Evolutionary conservation across 2,797 vertebrate genomes (phyloP).

Genomic region (Bufotes viridis): DNA sequence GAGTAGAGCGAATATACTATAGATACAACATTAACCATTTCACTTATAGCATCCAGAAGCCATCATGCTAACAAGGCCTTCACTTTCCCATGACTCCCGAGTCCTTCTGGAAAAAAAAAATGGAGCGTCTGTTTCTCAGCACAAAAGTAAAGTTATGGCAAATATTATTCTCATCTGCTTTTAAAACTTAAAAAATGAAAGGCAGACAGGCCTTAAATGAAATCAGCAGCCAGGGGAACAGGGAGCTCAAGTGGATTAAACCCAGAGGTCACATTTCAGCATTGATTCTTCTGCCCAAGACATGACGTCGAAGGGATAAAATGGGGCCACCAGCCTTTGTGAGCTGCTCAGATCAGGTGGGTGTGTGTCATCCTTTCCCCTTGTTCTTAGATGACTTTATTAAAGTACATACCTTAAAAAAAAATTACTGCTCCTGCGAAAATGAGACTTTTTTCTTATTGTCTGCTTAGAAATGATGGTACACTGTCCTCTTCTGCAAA

Average conservation of each 20-base stretch:
- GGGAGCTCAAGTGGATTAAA: conserved; percentile 36
- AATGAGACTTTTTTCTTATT: not conserved
- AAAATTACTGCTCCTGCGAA: not conserved
- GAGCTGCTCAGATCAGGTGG: not conserved
- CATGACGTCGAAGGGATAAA: conserved; percentile 15
- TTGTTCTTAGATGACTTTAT: not conserved
- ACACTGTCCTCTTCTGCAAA: not conserved
- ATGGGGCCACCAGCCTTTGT: not conserved
- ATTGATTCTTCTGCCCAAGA: not conserved
- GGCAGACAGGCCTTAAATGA: conserved; percentile 37
- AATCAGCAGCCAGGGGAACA: conserved; percentile 46
- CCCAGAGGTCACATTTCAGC: conserved; percentile 11
- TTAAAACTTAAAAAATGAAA: conserved; percentile 33
- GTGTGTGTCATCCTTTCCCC: not conserved
- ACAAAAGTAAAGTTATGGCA: conserved; percentile 31
- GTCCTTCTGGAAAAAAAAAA: not conserved
- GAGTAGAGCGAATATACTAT: conserved; percentile 17
- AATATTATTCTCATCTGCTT: conserved; percentile 55
- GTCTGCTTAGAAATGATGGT: not conserved
- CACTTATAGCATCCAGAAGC: not conserved
- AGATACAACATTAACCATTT: conserved; percentile 29
- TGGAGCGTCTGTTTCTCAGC: conserved; percentile 1
- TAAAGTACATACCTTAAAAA: not conserved
- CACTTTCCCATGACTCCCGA: conserved; percentile 5
- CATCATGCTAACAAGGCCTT: conserved; percentile 3